A percentile compares a stretch with the other conserved stretches of the same genome.
Evolutionary conservation across 2,797 vertebrate species (phyloP).

Genomic region (Rhynchonycteris naso): DNA sequence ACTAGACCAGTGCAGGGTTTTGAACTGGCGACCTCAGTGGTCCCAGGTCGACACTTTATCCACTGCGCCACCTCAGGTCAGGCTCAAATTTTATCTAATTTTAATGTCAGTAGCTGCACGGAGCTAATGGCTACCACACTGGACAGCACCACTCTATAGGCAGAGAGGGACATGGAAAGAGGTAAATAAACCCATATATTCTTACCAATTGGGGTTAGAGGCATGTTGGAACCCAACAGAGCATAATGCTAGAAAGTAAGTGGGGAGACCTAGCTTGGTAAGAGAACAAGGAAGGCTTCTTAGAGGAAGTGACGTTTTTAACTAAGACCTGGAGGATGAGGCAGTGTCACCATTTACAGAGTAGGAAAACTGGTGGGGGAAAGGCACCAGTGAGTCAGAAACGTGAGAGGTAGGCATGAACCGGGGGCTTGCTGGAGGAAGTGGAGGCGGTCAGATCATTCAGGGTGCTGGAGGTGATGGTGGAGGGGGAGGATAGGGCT

Average conservation of each 20-base stretch:
- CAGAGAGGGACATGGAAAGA: neutral
- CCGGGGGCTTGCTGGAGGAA: neutral
- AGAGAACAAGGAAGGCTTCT: neutral
- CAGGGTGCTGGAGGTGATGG: neutral
- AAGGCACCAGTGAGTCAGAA: neutral
- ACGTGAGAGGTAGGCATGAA: neutral
- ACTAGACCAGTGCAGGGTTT: too few species aligned
- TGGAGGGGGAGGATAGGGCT: neutral
- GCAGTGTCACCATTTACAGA: neutral
- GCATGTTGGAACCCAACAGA: neutral
- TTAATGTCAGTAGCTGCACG: neutral
- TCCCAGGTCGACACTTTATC: too few species aligned
- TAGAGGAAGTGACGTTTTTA: neutral
- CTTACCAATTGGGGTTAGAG: neutral
- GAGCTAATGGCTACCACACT: neutral
- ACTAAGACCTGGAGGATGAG: neutral
- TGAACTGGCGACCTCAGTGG: too few species aligned
- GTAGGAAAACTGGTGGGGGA: neutral
- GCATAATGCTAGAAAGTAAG: neutral
- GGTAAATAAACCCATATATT: neutral
- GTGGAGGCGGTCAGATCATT: neutral
- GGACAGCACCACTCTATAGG: neutral
- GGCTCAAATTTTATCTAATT: neutral
- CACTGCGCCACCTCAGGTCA: too few species aligned
- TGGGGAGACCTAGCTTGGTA: neutral